phyloP scores from a whole-genome alignment of 2,888 invertebrate species.

The Sesia apiformis region DNA sequence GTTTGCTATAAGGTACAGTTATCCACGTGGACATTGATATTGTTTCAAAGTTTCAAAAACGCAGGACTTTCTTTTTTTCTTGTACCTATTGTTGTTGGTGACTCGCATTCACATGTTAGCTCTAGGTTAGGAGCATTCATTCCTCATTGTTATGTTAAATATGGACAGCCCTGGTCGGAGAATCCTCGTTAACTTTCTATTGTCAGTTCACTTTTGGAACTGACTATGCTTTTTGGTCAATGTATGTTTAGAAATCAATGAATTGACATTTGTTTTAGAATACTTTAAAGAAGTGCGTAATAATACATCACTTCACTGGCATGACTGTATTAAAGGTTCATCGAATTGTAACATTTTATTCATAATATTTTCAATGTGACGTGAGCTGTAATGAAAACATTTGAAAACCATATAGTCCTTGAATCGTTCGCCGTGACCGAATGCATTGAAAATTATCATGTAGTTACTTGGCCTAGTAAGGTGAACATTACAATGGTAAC shows the following conservation, averaged over 20 bases:
- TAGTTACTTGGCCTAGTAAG: slow-evolving; percentile 20
- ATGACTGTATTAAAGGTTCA: too few relatives aligned
- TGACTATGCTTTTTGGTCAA: too few relatives aligned
- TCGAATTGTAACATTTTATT: background rate
- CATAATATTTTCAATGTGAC: slow-evolving; percentile 33
- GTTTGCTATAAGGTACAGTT: too few relatives aligned
- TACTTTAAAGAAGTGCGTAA: too few relatives aligned
- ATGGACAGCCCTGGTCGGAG: background rate
- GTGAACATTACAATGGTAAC: slow-evolving; percentile 24
- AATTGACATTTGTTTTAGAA: too few relatives aligned
- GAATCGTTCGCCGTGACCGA: slow-evolving; percentile 40
- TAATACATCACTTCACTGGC: too few relatives aligned
- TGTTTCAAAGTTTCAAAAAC: too few relatives aligned
- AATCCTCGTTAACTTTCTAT: background rate
- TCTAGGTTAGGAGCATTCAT: background rate
- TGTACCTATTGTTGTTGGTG: background rate
- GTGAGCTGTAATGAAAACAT: slow-evolving; percentile 45
- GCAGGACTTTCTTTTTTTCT: too few relatives aligned
- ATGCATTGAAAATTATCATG: slow-evolving; percentile 45
- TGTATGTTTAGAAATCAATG: too few relatives aligned
- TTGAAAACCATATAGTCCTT: slow-evolving; percentile 48
- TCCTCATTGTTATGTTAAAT: background rate
- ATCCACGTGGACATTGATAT: too few relatives aligned
- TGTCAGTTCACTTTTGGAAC: too few relatives aligned
- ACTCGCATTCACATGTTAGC: background rate